Evolutionary conservation across 2,113 vertebrate species (phyloP), one percentile per base, ranked within the genome.

Genomic region (Cinclus cinclus): DNA sequence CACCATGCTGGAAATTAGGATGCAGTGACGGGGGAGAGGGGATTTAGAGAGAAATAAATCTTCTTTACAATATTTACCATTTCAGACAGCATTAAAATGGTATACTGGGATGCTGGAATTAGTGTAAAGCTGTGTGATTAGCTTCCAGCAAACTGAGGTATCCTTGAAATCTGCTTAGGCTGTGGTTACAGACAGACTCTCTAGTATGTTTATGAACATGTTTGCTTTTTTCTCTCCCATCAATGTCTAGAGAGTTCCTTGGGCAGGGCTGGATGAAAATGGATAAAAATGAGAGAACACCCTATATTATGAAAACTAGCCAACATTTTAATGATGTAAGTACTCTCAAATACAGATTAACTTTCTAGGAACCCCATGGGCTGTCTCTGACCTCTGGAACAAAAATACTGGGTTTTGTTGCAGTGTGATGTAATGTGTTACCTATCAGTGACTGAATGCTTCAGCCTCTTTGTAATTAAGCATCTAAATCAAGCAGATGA

Each of bases 201-300:
- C 10, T n/a, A 9, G 24, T 82, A 9, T 59, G 14, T 46, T 77
- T 77, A 31, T 60, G 68, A 71, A 55, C 21, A 15, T 84, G 17
- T 67, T 89, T 67, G 42, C 13, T 85, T 81, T 91, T 41, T 88
- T 75, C 81, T 71, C 41, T 87, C 11, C 13, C 5, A 3, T 84
- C 22, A 52, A 88, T 65, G 55, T 97, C 50, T 70, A 99, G 99
- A 97, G 99, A 99, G 97, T 99, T 99, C 96, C 98, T 99, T 91
- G 99, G 99, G 63, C 99, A 99, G 89, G 99, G 99, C 41, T 99
- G 99, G 99, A 99, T 99, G 99, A 99, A 99, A 97, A 93, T 98
- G 23, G 99, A 99, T 95, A 99, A 99, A 98, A 99, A 97, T 37
- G 99, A 99, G 76, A 98, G 98, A 92, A 99, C 99, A 0, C 99